These are phyloP conservation scores for Phasianus colchicus DNA, from an alignment of 2,113 vertebrate species.

Conservation along the genomic window DNA sequence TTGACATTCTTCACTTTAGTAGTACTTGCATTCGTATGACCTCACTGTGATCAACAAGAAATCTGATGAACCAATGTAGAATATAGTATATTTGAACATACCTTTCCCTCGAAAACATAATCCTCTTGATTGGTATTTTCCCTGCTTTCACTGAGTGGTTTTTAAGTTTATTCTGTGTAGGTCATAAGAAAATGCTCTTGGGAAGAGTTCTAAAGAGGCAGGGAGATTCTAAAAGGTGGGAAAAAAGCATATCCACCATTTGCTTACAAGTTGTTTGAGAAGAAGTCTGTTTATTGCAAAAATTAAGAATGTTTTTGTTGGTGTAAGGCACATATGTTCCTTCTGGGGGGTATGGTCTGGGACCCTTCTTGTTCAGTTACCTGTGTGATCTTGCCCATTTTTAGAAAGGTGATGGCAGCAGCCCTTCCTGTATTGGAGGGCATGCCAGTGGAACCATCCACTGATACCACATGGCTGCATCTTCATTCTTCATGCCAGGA, in stretches of 20 bases:
- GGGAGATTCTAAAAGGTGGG: neutral
- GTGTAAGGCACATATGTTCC: neutral
- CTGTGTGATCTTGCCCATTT: neutral
- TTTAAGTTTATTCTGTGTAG: neutral
- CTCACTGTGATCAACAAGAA: neutral
- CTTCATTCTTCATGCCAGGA: neutral
- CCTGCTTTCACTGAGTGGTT: neutral
- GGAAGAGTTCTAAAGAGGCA: neutral
- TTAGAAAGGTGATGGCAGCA: neutral
- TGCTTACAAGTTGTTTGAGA: neutral
- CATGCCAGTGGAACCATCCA: rapidly evolving
- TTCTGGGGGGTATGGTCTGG: neutral
- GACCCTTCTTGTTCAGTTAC: neutral
- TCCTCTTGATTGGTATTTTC: neutral
- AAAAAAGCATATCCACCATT: neutral
- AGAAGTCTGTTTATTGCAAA: neutral
- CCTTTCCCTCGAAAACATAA: neutral
- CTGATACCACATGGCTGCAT: neutral
- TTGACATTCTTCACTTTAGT: neutral
- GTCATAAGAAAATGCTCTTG: neutral
- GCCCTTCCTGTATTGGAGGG: neutral
- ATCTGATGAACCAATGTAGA: neutral
- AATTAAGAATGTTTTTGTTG: neutral
- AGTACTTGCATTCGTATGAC: neutral
- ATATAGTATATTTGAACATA: neutral